Conservation (phyloP, 2,888 invertebrate species). For the Timema podura region DNA sequence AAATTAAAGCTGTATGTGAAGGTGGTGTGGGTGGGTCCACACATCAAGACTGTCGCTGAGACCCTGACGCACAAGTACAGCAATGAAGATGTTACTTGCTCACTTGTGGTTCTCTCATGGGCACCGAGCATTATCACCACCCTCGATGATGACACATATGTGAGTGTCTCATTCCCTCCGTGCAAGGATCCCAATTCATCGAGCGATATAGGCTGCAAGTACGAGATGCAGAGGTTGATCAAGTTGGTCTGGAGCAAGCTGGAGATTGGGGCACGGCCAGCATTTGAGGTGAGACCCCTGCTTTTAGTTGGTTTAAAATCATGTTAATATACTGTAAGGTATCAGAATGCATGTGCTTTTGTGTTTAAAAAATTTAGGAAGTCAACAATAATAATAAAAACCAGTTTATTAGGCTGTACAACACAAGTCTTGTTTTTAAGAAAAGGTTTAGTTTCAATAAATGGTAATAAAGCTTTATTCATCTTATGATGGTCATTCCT, state of each 20-base stretch:
- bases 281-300: conserved; percentile 44
- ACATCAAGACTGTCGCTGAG: conserved; percentile 47
- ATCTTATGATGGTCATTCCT: no score
- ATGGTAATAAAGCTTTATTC: no score
- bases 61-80: conserved; percentile 15
- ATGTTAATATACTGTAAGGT: no score
- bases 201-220: conserved; percentile 55
- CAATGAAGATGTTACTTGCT: conserved; percentile 38
- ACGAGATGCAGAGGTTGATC: conserved; percentile 62
- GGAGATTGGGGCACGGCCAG: conserved; percentile 49
- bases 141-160: conserved; percentile 40
- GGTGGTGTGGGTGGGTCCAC: conserved; percentile 64
- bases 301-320: no score
- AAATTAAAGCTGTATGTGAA: conserved; percentile 57
- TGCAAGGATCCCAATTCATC: conserved; percentile 66
- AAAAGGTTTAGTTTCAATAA: no score
- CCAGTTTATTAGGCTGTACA: no score
- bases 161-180: conserved; percentile 58
- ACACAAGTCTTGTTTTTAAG: no score
- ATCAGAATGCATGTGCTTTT: no score
- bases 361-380: no score
- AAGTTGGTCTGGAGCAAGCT: conserved; percentile 63
- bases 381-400: no score
- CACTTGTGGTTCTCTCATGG: conserved; percentile 62
- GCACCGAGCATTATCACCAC: conserved; percentile 56